Conservation (phyloP, 1,140 invertebrate species). For the Himalopsyche phryganea region DNA sequence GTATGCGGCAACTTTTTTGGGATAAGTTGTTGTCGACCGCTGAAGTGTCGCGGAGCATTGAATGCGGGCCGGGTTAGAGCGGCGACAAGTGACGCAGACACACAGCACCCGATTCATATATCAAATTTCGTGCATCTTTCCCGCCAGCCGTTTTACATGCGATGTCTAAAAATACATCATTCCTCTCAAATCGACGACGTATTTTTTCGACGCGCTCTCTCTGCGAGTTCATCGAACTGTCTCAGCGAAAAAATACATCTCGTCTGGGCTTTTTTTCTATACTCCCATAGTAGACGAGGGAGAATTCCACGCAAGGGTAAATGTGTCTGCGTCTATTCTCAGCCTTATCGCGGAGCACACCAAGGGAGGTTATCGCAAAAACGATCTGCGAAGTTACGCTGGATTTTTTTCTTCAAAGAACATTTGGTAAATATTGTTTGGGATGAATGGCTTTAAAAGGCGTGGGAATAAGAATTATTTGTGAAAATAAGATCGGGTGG, state of each 20-base stretch:
- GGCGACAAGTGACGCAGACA: background rate
- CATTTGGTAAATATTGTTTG: too few relatives aligned
- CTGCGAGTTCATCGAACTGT: conserved; percentile 19
- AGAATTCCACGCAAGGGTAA: too few relatives aligned
- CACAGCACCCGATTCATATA: conserved; percentile 13
- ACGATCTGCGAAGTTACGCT: too few relatives aligned
- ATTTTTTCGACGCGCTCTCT: conserved; percentile 13
- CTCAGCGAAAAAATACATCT: conserved; percentile 18
- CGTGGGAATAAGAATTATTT: background rate
- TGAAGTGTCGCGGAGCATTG: background rate
- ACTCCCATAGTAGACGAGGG: too few relatives aligned
- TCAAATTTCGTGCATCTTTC: conserved; percentile 27
- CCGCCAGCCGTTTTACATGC: background rate
- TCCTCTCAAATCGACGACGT: conserved; percentile 4
- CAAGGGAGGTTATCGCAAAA: too few relatives aligned
- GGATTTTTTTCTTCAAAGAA: too few relatives aligned
- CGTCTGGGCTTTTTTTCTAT: conserved; percentile 21
- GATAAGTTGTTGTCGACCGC: background rate
- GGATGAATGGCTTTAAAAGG: too few relatives aligned
- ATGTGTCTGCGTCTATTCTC: too few relatives aligned
- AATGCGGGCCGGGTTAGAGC: too few relatives aligned
- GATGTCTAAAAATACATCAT: conserved; percentile 20
- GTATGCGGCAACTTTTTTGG: too few relatives aligned
- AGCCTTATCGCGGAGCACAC: too few relatives aligned
- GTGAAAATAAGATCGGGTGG: background rate